Base-by-base conservation (phyloP, 2,888 invertebrate species). In the Tetanocera ferruginea region DNA sequence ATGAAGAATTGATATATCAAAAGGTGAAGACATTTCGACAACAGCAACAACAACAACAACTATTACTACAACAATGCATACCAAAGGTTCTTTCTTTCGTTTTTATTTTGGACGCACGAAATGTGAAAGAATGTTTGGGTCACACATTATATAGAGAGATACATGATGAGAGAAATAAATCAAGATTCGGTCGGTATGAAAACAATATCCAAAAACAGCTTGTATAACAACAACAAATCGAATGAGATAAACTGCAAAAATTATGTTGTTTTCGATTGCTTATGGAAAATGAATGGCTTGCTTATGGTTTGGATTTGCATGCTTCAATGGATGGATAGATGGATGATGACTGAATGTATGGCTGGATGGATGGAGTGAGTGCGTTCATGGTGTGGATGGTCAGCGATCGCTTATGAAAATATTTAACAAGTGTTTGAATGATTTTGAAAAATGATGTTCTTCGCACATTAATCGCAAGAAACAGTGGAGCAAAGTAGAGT, bases 371-470 rank as follows among this genome's bases (percentile, higher is more conserved):
- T 28, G 28, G 64, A 6, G 31, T 5, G 25, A 31, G 64, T 64
- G 64, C 14, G 57, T 9, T 57, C 55, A 31, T 34, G 11, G 28
- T 43, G 73, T 62, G 34, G 62, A 60, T 55, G n/a, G 62, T 17
- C 67, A 51, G 28, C 86, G 86, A 85, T 86, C 87, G 85, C 85
- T 84, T 85, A 87, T 83, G 83, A 85, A 87, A 87, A 86, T 84
- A 86, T 85, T 87, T 86, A 88, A 87, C 86, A 87, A 87, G 88
- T 87, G 85, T 88, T 87, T 85, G 84, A 87, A 87, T 87, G 87
- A 87, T 86, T 86, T 86, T 88, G 89, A 88, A 87, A 88, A 88
- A 89, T 89, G 85, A 87, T 85, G 84, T 85, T 84, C 77, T 79
- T 80, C 78, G 78, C 80, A 72, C 78, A 67, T 60, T 76, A 37